A percentile compares a stretch with the other conserved stretches of the same genome.
Conservation (phyloP, 1,140 invertebrate species). For the Cyphomyrmex costatus region DNA sequence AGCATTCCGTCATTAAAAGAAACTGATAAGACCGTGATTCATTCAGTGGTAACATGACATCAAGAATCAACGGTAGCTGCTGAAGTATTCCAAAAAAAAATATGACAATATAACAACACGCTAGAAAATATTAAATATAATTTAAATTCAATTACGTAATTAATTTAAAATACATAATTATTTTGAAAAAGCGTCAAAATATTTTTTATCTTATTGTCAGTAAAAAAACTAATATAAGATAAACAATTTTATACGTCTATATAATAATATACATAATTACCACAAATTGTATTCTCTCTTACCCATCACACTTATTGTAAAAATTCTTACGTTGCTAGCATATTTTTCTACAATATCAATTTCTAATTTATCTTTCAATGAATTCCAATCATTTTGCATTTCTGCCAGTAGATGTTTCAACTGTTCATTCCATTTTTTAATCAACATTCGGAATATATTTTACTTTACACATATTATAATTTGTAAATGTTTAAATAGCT, state of each 20-base stretch:
- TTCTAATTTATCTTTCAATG: conserved; percentile 35
- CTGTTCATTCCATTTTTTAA: neutral
- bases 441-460: neutral
- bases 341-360: conserved; percentile 44
- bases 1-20: neutral
- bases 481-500: neutral
- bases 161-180: too few relatives aligned
- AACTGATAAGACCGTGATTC: conserved; percentile 23
- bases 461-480: neutral
- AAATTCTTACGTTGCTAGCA: neutral
- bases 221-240: neutral
- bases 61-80: conserved; percentile 9
- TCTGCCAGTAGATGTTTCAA: neutral
- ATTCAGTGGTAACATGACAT: conserved; percentile 34
- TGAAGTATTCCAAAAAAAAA: neutral
- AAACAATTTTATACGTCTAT: neutral
- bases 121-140: conserved; percentile 17
- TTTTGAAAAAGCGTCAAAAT: neutral
- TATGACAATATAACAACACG: neutral
- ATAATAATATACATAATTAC: neutral
- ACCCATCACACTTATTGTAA: neutral
- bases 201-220: neutral
- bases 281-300: conserved; percentile 1
- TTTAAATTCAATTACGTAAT: conserved; percentile 7
- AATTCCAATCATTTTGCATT: conserved; percentile 35